phyloP scores from a whole-genome alignment of 2,797 vertebrate species.

The Rhinatrema bivittatum region DNA sequence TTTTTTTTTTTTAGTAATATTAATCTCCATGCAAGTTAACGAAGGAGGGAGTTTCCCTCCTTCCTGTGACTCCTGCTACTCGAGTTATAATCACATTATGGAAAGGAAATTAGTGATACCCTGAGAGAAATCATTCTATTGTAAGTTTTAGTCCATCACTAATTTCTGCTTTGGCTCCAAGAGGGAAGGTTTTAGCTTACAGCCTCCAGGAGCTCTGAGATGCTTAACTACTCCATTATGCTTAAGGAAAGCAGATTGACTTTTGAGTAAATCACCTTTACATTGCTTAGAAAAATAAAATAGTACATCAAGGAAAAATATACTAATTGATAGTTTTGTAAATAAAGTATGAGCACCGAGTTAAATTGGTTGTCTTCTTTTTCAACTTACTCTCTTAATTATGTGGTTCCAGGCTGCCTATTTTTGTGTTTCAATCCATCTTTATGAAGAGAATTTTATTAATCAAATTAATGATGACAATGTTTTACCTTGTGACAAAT shows the following conservation, averaged over 20 bases:
- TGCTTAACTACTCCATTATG: conserved; percentile 41
- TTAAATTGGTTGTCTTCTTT: conserved; percentile 68
- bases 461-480: conserved; percentile 64
- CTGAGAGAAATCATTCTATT: conserved; percentile 32
- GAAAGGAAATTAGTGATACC: conserved; percentile 44
- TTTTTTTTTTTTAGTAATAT: no score
- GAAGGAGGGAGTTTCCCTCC: no score
- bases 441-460: conserved; percentile 60
- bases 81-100: conserved; percentile 34
- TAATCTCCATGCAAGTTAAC: no score
- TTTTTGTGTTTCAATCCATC: conserved; percentile 60
- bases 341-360: conserved; percentile 53
- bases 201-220: no score
- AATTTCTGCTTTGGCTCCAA: no score
- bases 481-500: conserved; percentile 56
- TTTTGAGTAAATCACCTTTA: conserved; percentile 48
- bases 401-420: conserved; percentile 57
- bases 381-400: conserved; percentile 76
- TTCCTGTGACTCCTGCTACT: no score
- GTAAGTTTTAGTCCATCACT: conserved; percentile 29
- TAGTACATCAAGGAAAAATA: no score
- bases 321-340: conserved; percentile 65
- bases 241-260: conserved; percentile 55
- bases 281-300: conserved; percentile 54
- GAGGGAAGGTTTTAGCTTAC: no score